These are phyloP conservation scores for Melanophora roralis DNA, from an alignment of 2,888 invertebrate species.

Conservation along the genomic window DNA sequence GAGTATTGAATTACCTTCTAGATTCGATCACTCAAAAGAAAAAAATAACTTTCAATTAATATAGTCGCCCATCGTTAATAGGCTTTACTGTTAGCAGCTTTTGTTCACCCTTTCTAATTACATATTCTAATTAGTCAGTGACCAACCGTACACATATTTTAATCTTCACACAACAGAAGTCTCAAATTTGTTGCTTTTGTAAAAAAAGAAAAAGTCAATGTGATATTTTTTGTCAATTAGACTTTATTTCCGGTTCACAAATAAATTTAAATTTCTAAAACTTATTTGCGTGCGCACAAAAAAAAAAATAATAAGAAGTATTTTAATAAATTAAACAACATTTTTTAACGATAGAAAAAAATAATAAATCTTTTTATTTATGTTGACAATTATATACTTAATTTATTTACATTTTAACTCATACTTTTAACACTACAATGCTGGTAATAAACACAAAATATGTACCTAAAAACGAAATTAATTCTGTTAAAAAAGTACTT, in stretches of 20 bases:
- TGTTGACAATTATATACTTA: no score
- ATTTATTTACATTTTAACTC: no score
- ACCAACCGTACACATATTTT: no score
- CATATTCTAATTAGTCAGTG: not conserved
- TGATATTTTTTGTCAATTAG: not conserved
- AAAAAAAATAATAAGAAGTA: not conserved
- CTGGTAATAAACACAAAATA: no score
- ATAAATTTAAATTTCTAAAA: not conserved
- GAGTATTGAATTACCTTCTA: constrained; percentile 52
- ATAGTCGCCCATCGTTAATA: not conserved
- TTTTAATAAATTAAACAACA: no score
- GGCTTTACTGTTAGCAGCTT: constrained; percentile 10
- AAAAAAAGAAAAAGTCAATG: not conserved
- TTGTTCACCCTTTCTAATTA: constrained; percentile 39
- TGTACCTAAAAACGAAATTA: no score
- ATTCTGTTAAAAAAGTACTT: no score
- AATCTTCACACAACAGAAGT: no score
- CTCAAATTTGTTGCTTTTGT: not conserved
- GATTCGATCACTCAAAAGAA: not conserved
- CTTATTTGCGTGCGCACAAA: not conserved
- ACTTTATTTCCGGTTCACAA: constrained; percentile 29
- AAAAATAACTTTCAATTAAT: no score
- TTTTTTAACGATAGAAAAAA: no score
- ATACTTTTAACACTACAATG: no score
- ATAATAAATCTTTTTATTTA: no score